Conservation (phyloP, 2,113 vertebrate genomes). For the Raja brachyura region DNA sequence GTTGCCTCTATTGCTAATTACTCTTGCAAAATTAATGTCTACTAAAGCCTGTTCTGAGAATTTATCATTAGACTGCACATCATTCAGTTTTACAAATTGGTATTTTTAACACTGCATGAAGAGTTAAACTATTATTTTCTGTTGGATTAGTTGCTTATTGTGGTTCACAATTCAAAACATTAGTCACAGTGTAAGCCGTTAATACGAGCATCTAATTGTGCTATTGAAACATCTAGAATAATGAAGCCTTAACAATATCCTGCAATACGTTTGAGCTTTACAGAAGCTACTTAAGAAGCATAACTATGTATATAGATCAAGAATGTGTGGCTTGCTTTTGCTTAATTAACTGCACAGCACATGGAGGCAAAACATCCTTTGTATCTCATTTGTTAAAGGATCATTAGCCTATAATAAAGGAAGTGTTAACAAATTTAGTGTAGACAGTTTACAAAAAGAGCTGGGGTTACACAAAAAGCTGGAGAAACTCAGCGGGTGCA, state of each 20-base stretch:
- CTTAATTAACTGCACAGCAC: not conserved
- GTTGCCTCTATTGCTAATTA: no score
- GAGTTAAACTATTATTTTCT: not conserved
- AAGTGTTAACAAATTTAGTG: not conserved
- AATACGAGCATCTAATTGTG: not conserved
- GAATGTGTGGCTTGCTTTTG: not conserved
- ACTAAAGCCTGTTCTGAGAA: not conserved
- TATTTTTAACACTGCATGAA: not conserved
- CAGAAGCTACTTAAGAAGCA: not conserved
- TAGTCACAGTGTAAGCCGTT: not conserved
- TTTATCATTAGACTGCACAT: not conserved
- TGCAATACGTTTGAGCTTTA: not conserved
- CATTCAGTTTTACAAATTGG: not conserved
- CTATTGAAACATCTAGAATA: not conserved
- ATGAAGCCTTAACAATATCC: not conserved
- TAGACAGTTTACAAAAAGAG: not conserved
- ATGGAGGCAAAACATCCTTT: not conserved
- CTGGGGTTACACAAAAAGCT: no score
- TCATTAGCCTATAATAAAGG: not conserved
- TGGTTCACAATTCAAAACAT: not conserved
- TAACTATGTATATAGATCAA: not conserved
- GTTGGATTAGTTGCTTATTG: not conserved
- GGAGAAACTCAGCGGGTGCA: no score
- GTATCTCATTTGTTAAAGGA: not conserved
- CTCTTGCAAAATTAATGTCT: not conserved